A percentile compares a stretch with the other conserved stretches of the same genome.
Conservation (phyloP, 23 tunicate species). For the Corella eumyota region DNA sequence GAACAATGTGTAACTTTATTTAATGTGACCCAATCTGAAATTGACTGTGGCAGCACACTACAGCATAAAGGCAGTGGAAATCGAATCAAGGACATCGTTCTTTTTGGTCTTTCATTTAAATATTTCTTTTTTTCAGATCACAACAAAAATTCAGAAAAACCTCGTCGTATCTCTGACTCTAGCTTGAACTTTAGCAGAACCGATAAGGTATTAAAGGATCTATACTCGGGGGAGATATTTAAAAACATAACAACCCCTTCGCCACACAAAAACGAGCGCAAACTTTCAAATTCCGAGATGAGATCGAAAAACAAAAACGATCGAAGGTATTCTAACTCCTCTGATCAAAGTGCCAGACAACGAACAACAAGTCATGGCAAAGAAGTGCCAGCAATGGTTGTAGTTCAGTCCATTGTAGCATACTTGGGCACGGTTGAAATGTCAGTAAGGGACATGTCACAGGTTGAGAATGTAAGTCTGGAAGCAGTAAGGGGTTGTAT, state of each 20-base stretch:
- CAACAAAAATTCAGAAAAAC: background rate
- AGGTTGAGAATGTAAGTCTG: conserved; percentile 22
- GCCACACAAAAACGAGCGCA: background rate
- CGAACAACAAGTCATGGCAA: conserved; percentile 6
- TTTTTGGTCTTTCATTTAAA: no score
- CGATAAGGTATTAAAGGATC: conserved; percentile 53
- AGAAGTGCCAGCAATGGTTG: conserved; percentile 9
- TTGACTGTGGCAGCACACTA: no score
- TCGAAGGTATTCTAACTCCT: no score
- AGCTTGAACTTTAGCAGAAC: conserved; percentile 18
- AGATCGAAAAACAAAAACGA: no score
- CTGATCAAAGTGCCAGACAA: background rate
- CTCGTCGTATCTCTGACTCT: background rate
- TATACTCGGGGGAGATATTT: conserved; percentile 49
- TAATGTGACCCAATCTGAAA: background rate
- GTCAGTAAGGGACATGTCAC: background rate
- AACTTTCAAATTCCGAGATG: no score
- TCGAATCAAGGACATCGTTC: no score
- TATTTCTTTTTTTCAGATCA: no score
- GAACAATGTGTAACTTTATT: no score
- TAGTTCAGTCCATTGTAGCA: conserved; percentile 52
- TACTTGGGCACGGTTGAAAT: conserved; percentile 65
- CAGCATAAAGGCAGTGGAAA: no score
- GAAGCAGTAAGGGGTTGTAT: conserved; percentile 37
- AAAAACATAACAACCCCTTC: conserved; percentile 17